Base-by-base conservation (phyloP, 1,140 invertebrate species). In the Hylaeus anthracinus region DNA sequence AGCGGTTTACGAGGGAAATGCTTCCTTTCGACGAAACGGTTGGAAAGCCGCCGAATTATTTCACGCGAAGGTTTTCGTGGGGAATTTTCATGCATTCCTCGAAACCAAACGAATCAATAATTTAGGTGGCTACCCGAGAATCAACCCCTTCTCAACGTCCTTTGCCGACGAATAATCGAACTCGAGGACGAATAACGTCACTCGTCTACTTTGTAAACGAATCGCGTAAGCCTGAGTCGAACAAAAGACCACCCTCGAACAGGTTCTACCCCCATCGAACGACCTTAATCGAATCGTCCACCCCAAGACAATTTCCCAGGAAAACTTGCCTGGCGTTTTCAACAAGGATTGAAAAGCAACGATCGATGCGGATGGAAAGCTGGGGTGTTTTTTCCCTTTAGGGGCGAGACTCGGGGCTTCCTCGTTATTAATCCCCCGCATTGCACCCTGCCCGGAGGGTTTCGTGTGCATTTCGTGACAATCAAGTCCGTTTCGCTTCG, bases 261-360 rank as follows among this genome's bases (percentile, higher is more conserved):
- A 15, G 5, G 43, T 65, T 65, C 45, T 15, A 65, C 45, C 15
- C 63, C 15, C 14, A 65, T 66, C 65, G 39, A 26, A 56, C 41
- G 60, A 61, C 71, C 26, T 66, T 66, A 56, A 75, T 66, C 51
- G 51, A 67, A 26, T 66, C 41, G 51, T 4, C 12, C n/a, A 37
- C 48, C 10, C 39, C 2, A 10, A 56, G 41, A 56, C 37, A 66
- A 9, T 45, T n/a, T 67, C 56, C 53, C 8, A n/a, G 51, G 26
- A 73, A 80, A 74, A 55, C 67, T 73, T 26, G 15, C 67, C 15
- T 56, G 51, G 26, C 1, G 45, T 51, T 51, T 8, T 51, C 51
- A 48, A 70, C 80, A 65, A 64, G n/a, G 37, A 86, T 72, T 26
- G 60, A 39, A 53, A 64, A 74, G 53, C 70, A 83, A 86, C 51